Evolutionary conservation across 2,797 vertebrate species (phyloP).

Genomic region (Avahi laniger): DNA sequence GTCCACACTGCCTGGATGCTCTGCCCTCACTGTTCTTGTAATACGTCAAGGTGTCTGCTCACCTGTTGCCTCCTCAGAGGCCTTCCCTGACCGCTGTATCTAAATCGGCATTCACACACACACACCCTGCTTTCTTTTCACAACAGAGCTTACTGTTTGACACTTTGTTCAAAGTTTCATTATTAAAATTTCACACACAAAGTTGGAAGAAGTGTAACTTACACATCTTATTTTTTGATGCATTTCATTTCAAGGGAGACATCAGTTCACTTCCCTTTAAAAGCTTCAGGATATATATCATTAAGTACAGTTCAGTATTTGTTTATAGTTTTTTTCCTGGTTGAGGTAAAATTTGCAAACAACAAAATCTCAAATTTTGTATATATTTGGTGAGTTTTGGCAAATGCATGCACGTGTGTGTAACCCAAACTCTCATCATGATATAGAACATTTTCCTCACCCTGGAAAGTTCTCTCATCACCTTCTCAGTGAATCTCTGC

Average conservation of each 20-base stretch:
- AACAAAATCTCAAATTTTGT: not conserved
- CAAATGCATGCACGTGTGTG: not conserved
- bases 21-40: not conserved
- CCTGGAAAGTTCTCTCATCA: not conserved
- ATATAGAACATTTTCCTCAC: not conserved
- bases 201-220: not conserved
- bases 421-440: not conserved
- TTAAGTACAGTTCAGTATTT: not conserved
- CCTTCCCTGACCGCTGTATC: not conserved
- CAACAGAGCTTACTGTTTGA: not conserved
- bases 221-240: not conserved
- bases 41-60: not conserved
- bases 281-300: not conserved
- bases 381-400: not conserved
- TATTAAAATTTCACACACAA: not conserved
- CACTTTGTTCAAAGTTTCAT: not conserved
- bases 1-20: not conserved
- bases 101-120: not conserved
- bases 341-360: conserved; percentile 22
- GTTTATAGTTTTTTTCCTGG: not conserved
- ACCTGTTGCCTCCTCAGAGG: not conserved
- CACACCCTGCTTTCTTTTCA: not conserved
- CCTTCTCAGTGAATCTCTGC: not conserved
- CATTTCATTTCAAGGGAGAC: not conserved
- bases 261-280: not conserved